phyloP scores from a whole-genome alignment of 2,888 invertebrate species.

The Invenusta paracnida region DNA sequence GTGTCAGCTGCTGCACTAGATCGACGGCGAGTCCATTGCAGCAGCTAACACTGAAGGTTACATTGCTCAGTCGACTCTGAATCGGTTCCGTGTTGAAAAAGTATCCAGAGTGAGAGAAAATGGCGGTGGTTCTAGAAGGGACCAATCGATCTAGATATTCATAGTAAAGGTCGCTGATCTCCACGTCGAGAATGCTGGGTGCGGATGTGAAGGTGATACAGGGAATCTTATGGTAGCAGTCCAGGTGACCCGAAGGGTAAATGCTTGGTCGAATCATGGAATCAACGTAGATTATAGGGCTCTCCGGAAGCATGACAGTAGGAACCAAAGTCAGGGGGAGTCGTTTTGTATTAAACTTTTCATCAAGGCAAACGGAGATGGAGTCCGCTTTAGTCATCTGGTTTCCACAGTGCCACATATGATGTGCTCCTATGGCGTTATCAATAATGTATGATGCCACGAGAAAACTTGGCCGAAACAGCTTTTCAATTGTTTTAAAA shows the following conservation, averaged over 20 bases:
- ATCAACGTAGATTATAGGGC: not conserved
- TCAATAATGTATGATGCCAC: not conserved
- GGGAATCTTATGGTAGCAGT: constrained; percentile 14
- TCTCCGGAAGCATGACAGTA: not conserved
- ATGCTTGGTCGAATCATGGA: not conserved
- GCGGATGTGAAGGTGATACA: not conserved
- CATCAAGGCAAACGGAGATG: not conserved
- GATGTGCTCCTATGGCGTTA: not conserved
- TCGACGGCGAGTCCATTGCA: not conserved
- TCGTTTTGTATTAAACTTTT: not conserved
- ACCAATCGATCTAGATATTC: not conserved
- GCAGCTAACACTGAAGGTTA: not conserved
- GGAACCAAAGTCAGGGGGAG: not conserved
- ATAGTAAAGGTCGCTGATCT: not conserved
- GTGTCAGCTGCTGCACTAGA: not conserved
- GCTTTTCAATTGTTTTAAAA: not conserved
- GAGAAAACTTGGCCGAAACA: not conserved
- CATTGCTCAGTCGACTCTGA: not conserved
- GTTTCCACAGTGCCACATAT: not conserved
- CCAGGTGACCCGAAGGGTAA: not conserved
- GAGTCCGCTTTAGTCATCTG: not conserved
- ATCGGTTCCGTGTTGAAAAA: not conserved
- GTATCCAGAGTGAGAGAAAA: not conserved
- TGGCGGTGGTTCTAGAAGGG: not conserved
- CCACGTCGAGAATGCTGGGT: not conserved